A percentile compares a stretch with the other conserved stretches of the same genome.
phyloP scores from a whole-genome alignment of 2,888 invertebrate species.

The Agrotis segetum region DNA sequence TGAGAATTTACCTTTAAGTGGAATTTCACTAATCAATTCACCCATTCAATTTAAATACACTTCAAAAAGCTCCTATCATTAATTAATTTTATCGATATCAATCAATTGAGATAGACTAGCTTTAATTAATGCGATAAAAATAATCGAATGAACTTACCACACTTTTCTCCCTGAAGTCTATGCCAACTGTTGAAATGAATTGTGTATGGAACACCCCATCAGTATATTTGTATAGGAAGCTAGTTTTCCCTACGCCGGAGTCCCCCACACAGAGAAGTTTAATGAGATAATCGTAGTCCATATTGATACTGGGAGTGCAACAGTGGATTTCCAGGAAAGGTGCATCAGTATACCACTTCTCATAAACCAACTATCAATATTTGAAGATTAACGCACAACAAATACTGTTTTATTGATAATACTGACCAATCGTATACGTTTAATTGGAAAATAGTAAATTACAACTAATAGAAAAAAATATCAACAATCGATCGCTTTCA shows the following conservation, averaged over 20 bases:
- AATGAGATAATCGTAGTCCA: constrained; percentile 98
- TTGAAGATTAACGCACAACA: neutral
- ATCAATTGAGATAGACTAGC: constrained; percentile 36
- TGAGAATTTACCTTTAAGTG: neutral
- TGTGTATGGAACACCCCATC: constrained; percentile 97
- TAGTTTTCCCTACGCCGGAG: constrained; percentile 99
- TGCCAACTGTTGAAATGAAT: constrained; percentile 99
- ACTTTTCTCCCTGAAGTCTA: constrained; percentile 99
- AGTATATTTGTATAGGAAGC: constrained; percentile 98
- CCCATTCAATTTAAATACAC: constrained; percentile 34
- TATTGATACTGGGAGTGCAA: constrained; percentile 70
- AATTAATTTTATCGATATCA: constrained; percentile 52
- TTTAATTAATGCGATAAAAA: constrained; percentile 30
- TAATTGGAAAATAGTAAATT: neutral
- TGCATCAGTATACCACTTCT: constrained; percentile 42
- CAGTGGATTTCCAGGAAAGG: constrained; percentile 18
- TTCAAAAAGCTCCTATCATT: constrained; percentile 21
- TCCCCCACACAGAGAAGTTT: constrained; percentile 99
- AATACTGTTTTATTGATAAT: constrained; percentile 19
- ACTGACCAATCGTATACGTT: constrained; percentile 16
- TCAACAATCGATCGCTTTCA: constrained; percentile 58
- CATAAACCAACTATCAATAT: neutral
- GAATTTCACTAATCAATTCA: constrained; percentile 29
- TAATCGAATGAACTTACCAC: constrained; percentile 92
- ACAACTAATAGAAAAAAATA: constrained; percentile 42